Evolutionary conservation across 37 sponge, comb jelly and placozoan species (phyloP).

Genomic region (Eunapius fragilis): DNA sequence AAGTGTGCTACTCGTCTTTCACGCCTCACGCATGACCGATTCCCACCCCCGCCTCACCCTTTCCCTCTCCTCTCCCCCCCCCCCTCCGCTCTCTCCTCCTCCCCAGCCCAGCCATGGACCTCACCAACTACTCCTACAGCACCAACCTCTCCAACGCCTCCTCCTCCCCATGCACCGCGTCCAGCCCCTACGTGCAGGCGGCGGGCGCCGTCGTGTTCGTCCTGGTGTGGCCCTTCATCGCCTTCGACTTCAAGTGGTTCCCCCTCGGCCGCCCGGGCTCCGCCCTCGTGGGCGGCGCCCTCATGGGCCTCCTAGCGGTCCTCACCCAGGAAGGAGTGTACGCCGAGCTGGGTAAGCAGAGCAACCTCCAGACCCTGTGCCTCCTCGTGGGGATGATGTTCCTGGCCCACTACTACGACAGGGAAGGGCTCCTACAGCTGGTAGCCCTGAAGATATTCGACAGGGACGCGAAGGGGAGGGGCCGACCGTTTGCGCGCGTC

Average conservation of each 20-base stretch:
- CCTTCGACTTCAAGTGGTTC: conserved; percentile 56
- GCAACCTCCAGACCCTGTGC: conserved; percentile 61
- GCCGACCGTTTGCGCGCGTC: conserved; percentile 22
- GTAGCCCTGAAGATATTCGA: conserved; percentile 33
- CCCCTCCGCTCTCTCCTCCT: neutral
- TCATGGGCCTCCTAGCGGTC: conserved; percentile 64
- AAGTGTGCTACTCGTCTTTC: neutral
- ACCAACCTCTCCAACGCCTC: neutral
- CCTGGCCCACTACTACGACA: conserved; percentile 64
- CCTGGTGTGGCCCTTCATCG: conserved; percentile 69
- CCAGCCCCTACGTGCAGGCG: conserved; percentile 21
- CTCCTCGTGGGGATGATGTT: conserved; percentile 80
- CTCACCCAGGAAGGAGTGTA: conserved; percentile 55
- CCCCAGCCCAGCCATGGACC: neutral
- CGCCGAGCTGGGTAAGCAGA: conserved; percentile 16
- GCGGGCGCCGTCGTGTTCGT: conserved; percentile 51
- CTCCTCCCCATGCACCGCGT: neutral
- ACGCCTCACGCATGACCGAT: neutral
- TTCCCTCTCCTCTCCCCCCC: neutral
- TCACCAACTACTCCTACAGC: neutral
- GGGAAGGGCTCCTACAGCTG: conserved; percentile 63
- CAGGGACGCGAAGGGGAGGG: conserved; percentile 1
- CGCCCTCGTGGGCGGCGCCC: conserved; percentile 54
- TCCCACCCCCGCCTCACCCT: neutral
- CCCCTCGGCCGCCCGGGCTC: conserved; percentile 62